Percentiles rank a stretch among this genome's conserved stretches.
phyloP scores from a whole-genome alignment of 2,797 vertebrate species.

The Lerista edwardsae region DNA sequence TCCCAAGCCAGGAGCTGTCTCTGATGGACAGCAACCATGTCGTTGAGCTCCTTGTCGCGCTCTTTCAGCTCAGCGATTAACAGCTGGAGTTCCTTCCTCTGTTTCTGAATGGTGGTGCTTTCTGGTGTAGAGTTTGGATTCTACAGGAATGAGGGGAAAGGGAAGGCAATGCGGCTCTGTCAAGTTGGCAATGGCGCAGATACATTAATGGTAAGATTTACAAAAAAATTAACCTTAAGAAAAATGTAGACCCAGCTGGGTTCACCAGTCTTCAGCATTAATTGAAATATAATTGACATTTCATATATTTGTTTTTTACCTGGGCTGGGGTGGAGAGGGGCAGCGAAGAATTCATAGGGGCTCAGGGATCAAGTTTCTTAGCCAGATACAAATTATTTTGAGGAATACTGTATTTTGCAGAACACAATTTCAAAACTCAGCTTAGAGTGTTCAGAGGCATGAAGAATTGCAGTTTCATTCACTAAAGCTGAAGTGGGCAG shows the following conservation, averaged over 20 bases:
- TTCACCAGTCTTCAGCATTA: rapidly evolving
- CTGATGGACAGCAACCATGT: conserved; percentile 84
- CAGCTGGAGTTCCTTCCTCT: conserved; percentile 86
- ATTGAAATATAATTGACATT: rapidly evolving
- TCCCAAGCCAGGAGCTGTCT: conserved; percentile 87
- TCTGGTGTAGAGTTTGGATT: conserved; percentile 68
- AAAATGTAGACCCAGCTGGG: background rate
- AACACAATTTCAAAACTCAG: background rate
- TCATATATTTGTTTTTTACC: conserved; percentile 38
- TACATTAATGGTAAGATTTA: background rate
- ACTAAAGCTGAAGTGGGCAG: too few relatives aligned
- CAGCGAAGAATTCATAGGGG: conserved; percentile 49
- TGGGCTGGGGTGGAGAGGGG: conserved; percentile 22
- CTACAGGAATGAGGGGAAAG: conserved; percentile 59
- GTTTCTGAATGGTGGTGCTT: conserved; percentile 79
- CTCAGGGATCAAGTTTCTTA: background rate
- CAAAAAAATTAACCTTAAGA: background rate
- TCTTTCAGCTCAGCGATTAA: conserved; percentile 87
- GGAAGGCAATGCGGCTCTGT: background rate
- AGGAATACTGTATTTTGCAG: rapidly evolving
- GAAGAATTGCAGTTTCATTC: background rate
- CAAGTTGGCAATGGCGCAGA: background rate
- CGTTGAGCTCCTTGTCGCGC: conserved; percentile 85
- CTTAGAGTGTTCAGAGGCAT: rapidly evolving
- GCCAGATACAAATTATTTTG: rapidly evolving